phyloP scores from a whole-genome alignment of 2,888 invertebrate genomes.

The Pandemis corylana region DNA sequence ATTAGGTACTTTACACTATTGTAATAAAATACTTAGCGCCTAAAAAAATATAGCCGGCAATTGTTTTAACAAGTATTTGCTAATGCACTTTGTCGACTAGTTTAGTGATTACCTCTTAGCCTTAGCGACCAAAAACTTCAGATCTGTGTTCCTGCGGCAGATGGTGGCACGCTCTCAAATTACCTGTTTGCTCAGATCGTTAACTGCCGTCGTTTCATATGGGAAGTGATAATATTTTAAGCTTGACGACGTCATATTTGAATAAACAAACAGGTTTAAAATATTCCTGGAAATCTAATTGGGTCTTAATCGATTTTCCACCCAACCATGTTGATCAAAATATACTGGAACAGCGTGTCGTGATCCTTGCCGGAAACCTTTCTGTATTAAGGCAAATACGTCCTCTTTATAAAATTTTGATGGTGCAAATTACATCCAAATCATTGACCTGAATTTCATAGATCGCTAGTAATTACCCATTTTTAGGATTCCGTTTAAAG shows the following conservation, averaged over 20 bases:
- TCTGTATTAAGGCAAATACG: background rate
- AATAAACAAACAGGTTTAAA: slow-evolving; percentile 60
- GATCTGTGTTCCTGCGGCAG: background rate
- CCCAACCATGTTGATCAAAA: background rate
- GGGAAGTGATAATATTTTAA: slow-evolving; percentile 53
- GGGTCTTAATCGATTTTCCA: slow-evolving; percentile 10
- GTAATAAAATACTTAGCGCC: background rate
- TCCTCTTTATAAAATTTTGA: background rate
- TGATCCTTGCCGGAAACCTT: background rate
- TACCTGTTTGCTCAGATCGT: slow-evolving; percentile 23
- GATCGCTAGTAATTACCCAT: background rate
- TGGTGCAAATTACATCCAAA: background rate
- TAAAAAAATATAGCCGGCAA: background rate
- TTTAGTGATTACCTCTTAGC: background rate
- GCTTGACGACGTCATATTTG: slow-evolving; percentile 42
- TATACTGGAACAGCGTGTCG: background rate
- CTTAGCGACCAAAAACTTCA: background rate
- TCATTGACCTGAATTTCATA: background rate
- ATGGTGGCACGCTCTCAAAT: slow-evolving; percentile 2
- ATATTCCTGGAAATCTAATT: slow-evolving; percentile 24
- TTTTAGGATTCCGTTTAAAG: background rate
- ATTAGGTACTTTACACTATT: background rate
- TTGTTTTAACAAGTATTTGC: background rate
- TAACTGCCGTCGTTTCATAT: slow-evolving; percentile 33
- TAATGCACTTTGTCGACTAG: background rate